Base-by-base conservation (phyloP, 2,113 vertebrate species). In the Prietella phreatophila region DNA sequence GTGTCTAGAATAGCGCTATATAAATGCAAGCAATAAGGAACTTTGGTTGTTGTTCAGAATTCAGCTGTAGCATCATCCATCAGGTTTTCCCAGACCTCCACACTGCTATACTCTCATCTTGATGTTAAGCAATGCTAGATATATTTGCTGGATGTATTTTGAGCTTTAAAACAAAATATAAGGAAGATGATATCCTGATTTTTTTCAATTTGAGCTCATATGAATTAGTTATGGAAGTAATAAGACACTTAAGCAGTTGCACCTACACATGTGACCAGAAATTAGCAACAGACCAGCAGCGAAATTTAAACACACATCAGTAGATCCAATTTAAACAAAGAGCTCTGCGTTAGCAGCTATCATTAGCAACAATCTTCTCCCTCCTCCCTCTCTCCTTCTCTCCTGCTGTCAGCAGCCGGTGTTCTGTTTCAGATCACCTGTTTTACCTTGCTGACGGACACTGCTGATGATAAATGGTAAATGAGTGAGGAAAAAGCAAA, bases 191-290 rank as follows among this genome's bases (percentile, higher is more conserved):
- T 47, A 92, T 93, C 94, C 91, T 92, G 92, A 93, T 95, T 94
- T 93, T 93, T 91, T 92, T 86, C 92, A 94, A 95, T 95, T 95
- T 92, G 93, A 93, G 93, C 93, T 89, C 92, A 93, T 94, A 93
- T 93, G 94, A 92, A 47, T 95, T 94, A 95, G 95, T 95, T 95
- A 94, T 95, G 93, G 93, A 56, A 90, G 92, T 94, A 94, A 95
- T 94, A 95, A 95, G 83, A 67, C 61, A 61, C 78, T 65, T 76
- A 88, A 82, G 93, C 93, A 92, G 93, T 94, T 95, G 94, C 94
- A 94, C 94, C 86, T 90, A 93, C 92, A 93, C 92, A 71, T 92
- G 92, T 92, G 92, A 93, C 90, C 93, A 94, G 93, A 94, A 94
- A 95, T 95, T 94, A 95, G 92, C 93, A 94, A 84, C 93, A 94